Conservation (phyloP, 2,113 vertebrate species). For the Dendropsophus ebraccatus region DNA sequence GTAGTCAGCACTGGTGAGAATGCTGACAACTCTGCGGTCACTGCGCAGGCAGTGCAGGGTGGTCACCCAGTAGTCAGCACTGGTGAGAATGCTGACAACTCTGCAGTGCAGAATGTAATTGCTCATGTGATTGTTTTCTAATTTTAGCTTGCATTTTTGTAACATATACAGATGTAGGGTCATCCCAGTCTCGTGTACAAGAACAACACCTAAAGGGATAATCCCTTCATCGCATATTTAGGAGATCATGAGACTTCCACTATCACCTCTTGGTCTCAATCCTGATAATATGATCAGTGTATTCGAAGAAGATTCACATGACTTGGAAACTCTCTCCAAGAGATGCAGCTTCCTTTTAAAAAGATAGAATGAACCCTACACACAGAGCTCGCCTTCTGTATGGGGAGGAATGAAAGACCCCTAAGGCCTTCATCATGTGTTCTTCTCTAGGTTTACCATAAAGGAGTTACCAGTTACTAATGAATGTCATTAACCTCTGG, state of each 20-base stretch:
- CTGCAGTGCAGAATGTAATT: too few relatives aligned
- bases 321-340: background rate
- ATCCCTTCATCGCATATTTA: background rate
- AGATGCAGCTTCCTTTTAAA: slow-evolving; percentile 35
- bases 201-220: slow-evolving; percentile 19
- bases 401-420: slow-evolving; percentile 7
- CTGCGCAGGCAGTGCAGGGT: too few relatives aligned
- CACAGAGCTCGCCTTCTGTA: slow-evolving; percentile 26
- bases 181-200: background rate
- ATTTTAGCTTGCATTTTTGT: background rate
- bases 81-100: too few relatives aligned
- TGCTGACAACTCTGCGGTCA: too few relatives aligned
- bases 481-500: slow-evolving; percentile 41
- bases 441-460: slow-evolving; percentile 27
- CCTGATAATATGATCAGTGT: slow-evolving; percentile 39
- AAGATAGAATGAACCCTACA: slow-evolving; percentile 1
- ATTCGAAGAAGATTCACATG: slow-evolving; percentile 49
- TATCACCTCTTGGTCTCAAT: slow-evolving; percentile 31
- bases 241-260: slow-evolving; percentile 23
- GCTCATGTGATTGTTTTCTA: background rate
- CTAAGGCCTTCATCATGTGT: slow-evolving; percentile 53
- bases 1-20: too few relatives aligned
- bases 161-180: background rate
- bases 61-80: too few relatives aligned
- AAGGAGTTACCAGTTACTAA: slow-evolving; percentile 10